Evolutionary conservation across 1,140 invertebrate genomes (phyloP).

Genomic region (Trichoplusia ni): DNA sequence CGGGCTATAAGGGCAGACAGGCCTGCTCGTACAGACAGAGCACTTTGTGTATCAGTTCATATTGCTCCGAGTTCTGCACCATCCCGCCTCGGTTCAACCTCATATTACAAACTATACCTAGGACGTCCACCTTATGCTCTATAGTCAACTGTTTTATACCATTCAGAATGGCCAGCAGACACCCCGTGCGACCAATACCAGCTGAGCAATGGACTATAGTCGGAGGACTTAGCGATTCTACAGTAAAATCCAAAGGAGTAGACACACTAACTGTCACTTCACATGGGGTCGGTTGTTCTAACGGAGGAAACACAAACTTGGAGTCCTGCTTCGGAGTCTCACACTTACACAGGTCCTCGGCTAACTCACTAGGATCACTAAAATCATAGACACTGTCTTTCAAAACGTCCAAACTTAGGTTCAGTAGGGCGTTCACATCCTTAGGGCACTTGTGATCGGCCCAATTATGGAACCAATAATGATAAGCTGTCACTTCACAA

Average conservation of each 20-base stretch:
- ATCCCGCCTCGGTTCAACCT: slow-evolving; percentile 94
- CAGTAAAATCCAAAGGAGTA: slow-evolving; percentile 56
- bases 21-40: slow-evolving; percentile 87
- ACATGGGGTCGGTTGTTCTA: slow-evolving; percentile 53
- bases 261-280: slow-evolving; percentile 57
- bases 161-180: slow-evolving; percentile 95
- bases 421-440: slow-evolving; percentile 83
- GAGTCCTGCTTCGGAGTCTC: slow-evolving; percentile 56
- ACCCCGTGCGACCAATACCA: slow-evolving; percentile 95
- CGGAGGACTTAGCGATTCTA: slow-evolving; percentile 79
- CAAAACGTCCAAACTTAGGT: slow-evolving; percentile 84
- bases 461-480: slow-evolving; percentile 88
- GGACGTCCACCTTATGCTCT: slow-evolving; percentile 91
- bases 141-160: slow-evolving; percentile 91
- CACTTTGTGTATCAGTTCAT: slow-evolving; percentile 95
- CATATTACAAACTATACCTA: slow-evolving; percentile 94
- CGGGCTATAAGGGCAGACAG: slow-evolving; percentile 73
- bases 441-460: slow-evolving; percentile 85
- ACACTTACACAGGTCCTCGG: slow-evolving; percentile 60
- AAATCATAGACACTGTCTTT: slow-evolving; percentile 62
- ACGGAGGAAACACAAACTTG: slow-evolving; percentile 69
- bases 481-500: slow-evolving; percentile 77
- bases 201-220: slow-evolving; percentile 97
- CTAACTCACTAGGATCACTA: slow-evolving; percentile 44
- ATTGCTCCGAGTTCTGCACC: slow-evolving; percentile 97